A percentile compares a stretch with the other conserved stretches of the same genome.
Evolutionary conservation across 2,888 invertebrate species (phyloP).

Genomic region (Nemotelus pantherinus): DNA sequence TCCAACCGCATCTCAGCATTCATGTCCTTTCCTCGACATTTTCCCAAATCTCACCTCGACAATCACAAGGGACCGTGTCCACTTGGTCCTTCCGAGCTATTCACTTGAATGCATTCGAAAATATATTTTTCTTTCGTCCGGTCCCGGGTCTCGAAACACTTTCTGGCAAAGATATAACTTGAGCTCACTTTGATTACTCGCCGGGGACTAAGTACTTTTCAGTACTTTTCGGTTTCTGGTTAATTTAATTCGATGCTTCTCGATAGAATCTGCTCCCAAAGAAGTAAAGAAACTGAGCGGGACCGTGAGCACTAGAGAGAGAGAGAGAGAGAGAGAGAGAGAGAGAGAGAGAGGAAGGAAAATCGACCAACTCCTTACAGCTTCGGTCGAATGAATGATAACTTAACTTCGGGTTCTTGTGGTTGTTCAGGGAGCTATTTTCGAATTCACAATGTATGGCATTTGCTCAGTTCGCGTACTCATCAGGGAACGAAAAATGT

Average conservation of each 20-base stretch:
- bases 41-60: background rate
- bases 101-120: conserved; percentile 29
- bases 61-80: conserved; percentile 8
- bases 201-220: conserved; percentile 42
- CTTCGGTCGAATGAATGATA: conserved; percentile 27
- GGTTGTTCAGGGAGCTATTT: conserved; percentile 35
- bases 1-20: background rate
- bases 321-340: background rate
- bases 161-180: conserved; percentile 26
- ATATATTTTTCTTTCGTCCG: conserved; percentile 26
- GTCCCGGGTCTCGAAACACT: background rate
- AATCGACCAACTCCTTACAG: background rate
- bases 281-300: conserved; percentile 10
- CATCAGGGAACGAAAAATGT: conserved; percentile 25
- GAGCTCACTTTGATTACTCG: conserved; percentile 42
- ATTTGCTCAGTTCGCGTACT: background rate
- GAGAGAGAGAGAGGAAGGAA: background rate
- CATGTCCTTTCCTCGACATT: background rate
- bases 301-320: background rate
- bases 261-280: conserved; percentile 32
- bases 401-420: conserved; percentile 25
- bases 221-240: conserved; percentile 44
- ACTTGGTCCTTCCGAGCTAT: conserved; percentile 3
- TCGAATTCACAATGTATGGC: conserved; percentile 31
- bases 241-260: conserved; percentile 40